Conservation (phyloP, 2,797 vertebrate species). For the Luscinia luscinia region DNA sequence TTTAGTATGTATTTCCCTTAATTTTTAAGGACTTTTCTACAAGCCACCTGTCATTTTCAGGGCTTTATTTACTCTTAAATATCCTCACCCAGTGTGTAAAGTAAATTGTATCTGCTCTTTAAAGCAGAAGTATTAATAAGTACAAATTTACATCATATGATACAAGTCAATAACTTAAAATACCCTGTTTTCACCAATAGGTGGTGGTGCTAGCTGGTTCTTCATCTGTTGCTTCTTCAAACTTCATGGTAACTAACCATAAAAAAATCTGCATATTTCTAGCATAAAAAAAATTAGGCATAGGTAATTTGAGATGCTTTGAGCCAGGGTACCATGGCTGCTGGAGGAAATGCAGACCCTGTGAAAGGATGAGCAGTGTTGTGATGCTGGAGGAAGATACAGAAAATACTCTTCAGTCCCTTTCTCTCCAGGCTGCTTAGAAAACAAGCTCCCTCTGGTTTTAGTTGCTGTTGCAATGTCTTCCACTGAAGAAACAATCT, state of each 20-base stretch:
- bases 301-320: not conserved
- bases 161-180: not conserved
- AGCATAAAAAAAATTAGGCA: not conserved
- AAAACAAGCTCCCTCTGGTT: not conserved
- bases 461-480: not conserved
- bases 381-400: rapidly evolving
- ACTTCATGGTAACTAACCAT: not conserved
- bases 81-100: not conserved
- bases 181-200: slow-evolving; percentile 43
- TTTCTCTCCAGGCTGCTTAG: not conserved
- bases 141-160: not conserved
- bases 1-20: not conserved
- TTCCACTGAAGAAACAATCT: not conserved
- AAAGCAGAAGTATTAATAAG: not conserved
- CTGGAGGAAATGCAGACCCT: not conserved
- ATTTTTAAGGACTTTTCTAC: not conserved
- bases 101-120: not conserved
- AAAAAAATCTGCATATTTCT: not conserved
- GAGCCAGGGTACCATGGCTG: not conserved
- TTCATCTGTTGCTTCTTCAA: not conserved
- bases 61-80: not conserved
- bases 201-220: slow-evolving; percentile 59
- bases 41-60: not conserved
- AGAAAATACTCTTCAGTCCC: not conserved
- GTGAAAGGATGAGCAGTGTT: rapidly evolving